Conservation (phyloP, 2,888 invertebrate species). For the Lasioglossum marginatum region DNA sequence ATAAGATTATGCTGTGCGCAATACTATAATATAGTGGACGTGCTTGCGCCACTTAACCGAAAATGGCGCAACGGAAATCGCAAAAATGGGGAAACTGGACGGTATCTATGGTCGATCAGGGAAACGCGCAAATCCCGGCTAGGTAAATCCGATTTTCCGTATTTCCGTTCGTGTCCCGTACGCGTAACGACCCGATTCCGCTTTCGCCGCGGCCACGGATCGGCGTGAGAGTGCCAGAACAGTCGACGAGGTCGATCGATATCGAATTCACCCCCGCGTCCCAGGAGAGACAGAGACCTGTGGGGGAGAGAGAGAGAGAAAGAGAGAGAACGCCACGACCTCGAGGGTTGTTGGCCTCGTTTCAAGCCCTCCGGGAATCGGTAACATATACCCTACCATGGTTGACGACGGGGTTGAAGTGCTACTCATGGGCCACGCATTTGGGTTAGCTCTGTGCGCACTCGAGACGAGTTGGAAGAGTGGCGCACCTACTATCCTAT, state of each 20-base stretch:
- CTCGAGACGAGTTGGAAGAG: conserved; percentile 7
- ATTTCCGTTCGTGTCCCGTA: conserved; percentile 31
- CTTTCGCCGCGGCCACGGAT: conserved; percentile 46
- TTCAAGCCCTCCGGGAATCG: conserved; percentile 60
- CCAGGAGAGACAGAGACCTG: conserved; percentile 23
- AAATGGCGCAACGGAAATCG: conserved; percentile 10
- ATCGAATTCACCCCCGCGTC: conserved; percentile 62
- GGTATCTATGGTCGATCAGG: not conserved
- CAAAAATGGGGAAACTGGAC: not conserved
- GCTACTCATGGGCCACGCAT: conserved; percentile 27
- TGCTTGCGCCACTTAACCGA: not conserved
- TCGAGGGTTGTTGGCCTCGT: conserved; percentile 76
- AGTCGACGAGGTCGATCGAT: conserved; percentile 70
- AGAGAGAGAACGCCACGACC: conserved; percentile 44
- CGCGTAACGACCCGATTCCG: conserved; percentile 65
- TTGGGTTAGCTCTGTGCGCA: conserved; percentile 35
- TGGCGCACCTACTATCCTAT: not conserved
- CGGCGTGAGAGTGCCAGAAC: conserved; percentile 58
- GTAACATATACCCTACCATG: not conserved
- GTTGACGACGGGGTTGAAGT: conserved; percentile 1
- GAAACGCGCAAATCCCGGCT: not conserved
- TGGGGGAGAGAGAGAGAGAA: too few species aligned
- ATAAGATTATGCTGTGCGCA: not conserved
- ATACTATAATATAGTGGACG: not conserved
- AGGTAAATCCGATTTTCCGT: conserved; percentile 29